Evolutionary conservation across 2,797 vertebrate genomes (phyloP).

Genomic region (Potorous gilbertii): DNA sequence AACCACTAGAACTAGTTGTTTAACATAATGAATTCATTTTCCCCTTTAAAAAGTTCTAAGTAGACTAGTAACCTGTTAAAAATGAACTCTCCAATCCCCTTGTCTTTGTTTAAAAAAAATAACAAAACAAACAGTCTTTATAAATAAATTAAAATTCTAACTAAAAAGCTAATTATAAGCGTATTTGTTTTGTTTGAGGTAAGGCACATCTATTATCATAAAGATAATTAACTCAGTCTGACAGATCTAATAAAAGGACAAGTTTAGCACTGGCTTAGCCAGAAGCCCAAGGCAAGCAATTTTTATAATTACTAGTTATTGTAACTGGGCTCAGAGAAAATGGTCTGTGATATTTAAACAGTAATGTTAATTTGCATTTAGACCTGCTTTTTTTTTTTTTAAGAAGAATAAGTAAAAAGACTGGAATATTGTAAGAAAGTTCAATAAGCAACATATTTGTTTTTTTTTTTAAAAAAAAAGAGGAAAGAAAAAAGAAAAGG

Average conservation of each 20-base stretch:
- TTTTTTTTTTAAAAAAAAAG: neutral
- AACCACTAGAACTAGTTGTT: constrained; percentile 54
- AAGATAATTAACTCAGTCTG: constrained; percentile 92
- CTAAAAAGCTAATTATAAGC: constrained; percentile 90
- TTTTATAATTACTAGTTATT: constrained; percentile 93
- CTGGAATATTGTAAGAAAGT: constrained; percentile 77
- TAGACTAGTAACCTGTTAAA: constrained; percentile 76
- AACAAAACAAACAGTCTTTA: constrained; percentile 87
- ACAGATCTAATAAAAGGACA: constrained; percentile 91
- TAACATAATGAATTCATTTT: constrained; percentile 36
- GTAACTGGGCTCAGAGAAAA: constrained; percentile 90
- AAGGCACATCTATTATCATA: constrained; percentile 92
- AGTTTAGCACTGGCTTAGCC: constrained; percentile 89
- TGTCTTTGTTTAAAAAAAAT: constrained; percentile 71
- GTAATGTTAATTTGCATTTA: constrained; percentile 90
- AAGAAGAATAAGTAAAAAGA: constrained; percentile 84
- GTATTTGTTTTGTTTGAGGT: constrained; percentile 92
- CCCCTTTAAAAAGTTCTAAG: constrained; percentile 60
- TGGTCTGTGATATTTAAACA: constrained; percentile 90
- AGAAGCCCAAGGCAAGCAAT: constrained; percentile 90
- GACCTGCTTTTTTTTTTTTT: constrained; percentile 79
- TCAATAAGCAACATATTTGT: constrained; percentile 65
- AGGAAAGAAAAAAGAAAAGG: constrained; percentile 26
- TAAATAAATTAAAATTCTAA: constrained; percentile 90
- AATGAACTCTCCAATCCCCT: constrained; percentile 44